phyloP scores from a whole-genome alignment of 2,888 invertebrate species.

The Thalpophila matura region DNA sequence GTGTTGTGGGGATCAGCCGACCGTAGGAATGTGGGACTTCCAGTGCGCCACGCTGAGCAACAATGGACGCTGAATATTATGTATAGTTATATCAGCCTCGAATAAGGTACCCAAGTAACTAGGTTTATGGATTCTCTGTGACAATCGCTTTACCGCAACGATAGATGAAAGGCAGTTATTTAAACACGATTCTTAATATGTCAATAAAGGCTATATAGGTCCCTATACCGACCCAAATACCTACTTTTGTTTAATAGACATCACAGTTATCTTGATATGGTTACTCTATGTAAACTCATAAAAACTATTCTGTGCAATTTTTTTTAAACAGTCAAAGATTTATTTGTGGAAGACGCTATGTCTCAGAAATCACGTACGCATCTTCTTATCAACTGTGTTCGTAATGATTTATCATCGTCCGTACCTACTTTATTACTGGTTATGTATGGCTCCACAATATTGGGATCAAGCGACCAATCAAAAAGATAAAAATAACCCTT shows the following conservation, averaged over 20 bases:
- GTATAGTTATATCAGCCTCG: not conserved
- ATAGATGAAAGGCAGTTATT: not conserved
- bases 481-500: constrained; percentile 53
- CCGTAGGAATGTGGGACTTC: constrained; percentile 26
- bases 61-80: constrained; percentile 10
- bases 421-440: constrained; percentile 50
- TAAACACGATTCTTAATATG: not conserved
- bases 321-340: constrained; percentile 12
- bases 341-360: constrained; percentile 61
- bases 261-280: constrained; percentile 9
- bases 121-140: not conserved
- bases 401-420: constrained; percentile 65
- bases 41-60: not conserved
- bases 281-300: not conserved
- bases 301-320: constrained; percentile 25
- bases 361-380: constrained; percentile 83
- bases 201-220: not conserved
- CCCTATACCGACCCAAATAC: too few species aligned
- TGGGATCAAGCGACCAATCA: constrained; percentile 46
- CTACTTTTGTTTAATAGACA: too few species aligned
- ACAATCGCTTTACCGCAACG: not conserved
- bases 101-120: not conserved
- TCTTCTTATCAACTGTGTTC: constrained; percentile 76
- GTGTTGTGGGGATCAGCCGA: constrained; percentile 6
- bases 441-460: constrained; percentile 33